Evolutionary conservation across 2,888 invertebrate species (phyloP).

Genomic region (Lasioglossum lativentre): DNA sequence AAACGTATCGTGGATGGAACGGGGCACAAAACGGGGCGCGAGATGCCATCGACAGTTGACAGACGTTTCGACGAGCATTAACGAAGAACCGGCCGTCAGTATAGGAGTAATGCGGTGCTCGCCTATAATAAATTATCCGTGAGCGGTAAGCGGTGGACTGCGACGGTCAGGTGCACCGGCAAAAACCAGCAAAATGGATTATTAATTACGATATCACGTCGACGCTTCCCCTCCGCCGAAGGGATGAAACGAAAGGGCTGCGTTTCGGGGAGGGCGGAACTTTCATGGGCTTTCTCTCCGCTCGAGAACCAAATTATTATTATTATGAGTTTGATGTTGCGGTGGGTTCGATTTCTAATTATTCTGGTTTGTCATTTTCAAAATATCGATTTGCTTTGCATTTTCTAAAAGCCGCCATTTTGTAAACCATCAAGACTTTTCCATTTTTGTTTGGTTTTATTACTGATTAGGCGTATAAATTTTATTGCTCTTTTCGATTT

Average conservation of each 20-base stretch:
- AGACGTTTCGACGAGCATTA: slow-evolving; percentile 55
- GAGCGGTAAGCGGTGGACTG: slow-evolving; percentile 61
- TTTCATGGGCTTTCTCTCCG: slow-evolving; percentile 7
- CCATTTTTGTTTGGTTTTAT: not conserved
- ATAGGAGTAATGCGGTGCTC: slow-evolving; percentile 73
- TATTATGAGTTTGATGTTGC: too few relatives aligned
- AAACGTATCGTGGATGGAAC: not conserved
- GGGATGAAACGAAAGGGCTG: slow-evolving; percentile 18
- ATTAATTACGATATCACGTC: slow-evolving; percentile 79
- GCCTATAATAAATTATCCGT: slow-evolving; percentile 79
- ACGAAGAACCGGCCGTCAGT: slow-evolving; percentile 60
- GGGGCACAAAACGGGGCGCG: slow-evolving; percentile 11
- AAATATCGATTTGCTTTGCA: too few relatives aligned
- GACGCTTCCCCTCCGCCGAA: slow-evolving; percentile 19
- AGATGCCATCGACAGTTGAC: slow-evolving; percentile 55
- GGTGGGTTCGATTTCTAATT: not conserved
- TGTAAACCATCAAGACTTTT: not conserved
- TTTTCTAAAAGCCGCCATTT: too few relatives aligned
- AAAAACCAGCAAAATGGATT: slow-evolving; percentile 79
- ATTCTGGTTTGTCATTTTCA: not conserved
- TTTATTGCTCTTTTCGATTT: too few relatives aligned
- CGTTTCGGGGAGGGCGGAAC: slow-evolving; percentile 34
- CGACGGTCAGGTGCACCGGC: slow-evolving; percentile 70
- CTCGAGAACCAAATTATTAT: too few relatives aligned
- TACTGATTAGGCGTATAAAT: not conserved